These are phyloP conservation scores for Cavia porcellus DNA, from an alignment of 2,113 vertebrate species.

Conservation along the genomic window DNA sequence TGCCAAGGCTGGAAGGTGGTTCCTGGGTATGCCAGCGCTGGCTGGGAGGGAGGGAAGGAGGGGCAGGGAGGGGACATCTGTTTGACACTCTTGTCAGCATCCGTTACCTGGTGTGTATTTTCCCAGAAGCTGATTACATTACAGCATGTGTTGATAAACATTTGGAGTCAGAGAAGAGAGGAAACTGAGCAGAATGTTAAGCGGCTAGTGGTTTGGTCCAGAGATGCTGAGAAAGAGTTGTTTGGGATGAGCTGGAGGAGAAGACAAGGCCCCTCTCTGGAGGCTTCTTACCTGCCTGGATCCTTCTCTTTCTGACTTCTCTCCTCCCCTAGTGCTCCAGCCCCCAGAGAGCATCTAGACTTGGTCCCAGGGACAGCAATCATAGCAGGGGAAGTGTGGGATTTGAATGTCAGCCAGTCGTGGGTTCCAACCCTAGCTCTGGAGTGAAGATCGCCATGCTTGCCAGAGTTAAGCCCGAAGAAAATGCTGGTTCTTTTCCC, in stretches of 20 bases:
- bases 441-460: neutral
- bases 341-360: neutral
- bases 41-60: conserved; percentile 27
- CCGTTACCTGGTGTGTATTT: conserved; percentile 87
- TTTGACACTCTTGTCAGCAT: conserved; percentile 83
- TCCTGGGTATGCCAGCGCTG: conserved; percentile 59
- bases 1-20: neutral
- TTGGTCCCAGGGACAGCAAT: neutral
- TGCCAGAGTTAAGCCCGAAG: neutral
- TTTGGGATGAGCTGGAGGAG: neutral
- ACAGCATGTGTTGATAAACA: conserved; percentile 90
- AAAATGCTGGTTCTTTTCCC: neutral
- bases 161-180: conserved; percentile 80
- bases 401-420: neutral
- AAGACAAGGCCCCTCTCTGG: fast-evolving
- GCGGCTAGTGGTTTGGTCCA: neutral
- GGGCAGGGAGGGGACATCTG: conserved; percentile 72
- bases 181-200: conserved; percentile 81
- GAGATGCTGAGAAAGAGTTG: conserved; percentile 31
- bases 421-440: neutral
- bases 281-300: neutral
- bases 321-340: neutral
- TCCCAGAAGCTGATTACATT: conserved; percentile 89
- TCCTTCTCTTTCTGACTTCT: neutral
- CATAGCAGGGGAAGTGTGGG: neutral